Conservation (phyloP, 1,140 invertebrate species). For the Drosophila santomea region DNA sequence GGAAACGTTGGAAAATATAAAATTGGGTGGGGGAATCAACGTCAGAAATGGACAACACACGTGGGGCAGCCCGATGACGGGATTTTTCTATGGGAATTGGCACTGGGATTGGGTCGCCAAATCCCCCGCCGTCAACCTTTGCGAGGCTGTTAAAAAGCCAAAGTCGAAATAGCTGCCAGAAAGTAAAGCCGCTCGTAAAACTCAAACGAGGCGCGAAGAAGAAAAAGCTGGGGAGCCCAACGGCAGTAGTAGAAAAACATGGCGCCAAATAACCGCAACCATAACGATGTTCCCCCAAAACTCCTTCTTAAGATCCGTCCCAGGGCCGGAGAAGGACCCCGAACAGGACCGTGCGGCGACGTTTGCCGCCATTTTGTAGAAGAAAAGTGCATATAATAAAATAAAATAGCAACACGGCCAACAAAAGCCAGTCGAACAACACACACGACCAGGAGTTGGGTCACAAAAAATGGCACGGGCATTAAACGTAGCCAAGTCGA, state of each 20-base stretch:
- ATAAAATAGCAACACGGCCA: conserved; percentile 72
- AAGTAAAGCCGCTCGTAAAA: conserved; percentile 83
- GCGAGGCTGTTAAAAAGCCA: conserved; percentile 75
- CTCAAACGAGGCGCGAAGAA: conserved; percentile 73
- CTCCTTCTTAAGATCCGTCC: not conserved
- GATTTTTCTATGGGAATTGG: conserved; percentile 9
- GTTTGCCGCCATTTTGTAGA: conserved; percentile 83
- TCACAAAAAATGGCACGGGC: conserved; percentile 59
- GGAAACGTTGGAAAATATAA: not conserved
- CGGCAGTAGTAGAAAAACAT: conserved; percentile 62
- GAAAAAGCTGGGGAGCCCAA: conserved; percentile 1
- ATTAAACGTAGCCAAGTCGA: conserved; percentile 53
- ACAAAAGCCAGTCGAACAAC: conserved; percentile 26
- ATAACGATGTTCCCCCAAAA: conserved; percentile 49
- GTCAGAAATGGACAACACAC: conserved; percentile 76
- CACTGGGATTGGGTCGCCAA: not conserved
- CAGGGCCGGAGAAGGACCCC: conserved; percentile 24
- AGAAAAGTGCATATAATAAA: conserved; percentile 84
- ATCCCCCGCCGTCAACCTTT: conserved; percentile 28
- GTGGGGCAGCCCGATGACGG: conserved; percentile 50
- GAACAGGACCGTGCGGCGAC: conserved; percentile 59
- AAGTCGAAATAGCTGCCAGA: conserved; percentile 78
- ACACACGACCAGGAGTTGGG: conserved; percentile 45
- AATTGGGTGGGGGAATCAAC: conserved; percentile 45
- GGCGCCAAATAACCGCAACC: conserved; percentile 82